phyloP scores from a whole-genome alignment of 1,140 invertebrate genomes.

The Arctopsyche grandis region DNA sequence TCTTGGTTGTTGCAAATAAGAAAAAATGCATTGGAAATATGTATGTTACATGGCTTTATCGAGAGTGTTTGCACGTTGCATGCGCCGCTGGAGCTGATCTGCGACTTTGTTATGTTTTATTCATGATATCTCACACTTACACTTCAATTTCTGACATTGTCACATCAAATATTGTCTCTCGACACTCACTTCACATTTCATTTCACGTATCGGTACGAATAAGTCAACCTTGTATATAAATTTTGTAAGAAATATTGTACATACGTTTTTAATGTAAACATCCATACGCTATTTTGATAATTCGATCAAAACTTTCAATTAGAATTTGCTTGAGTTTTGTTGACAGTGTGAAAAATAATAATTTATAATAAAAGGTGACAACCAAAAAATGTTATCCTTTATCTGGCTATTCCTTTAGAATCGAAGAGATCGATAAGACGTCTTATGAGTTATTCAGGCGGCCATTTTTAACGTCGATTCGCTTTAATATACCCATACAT shows the following conservation, averaged over 20 bases:
- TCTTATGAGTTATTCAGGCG: conserved; percentile 18
- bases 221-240: not conserved
- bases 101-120: conserved; percentile 43
- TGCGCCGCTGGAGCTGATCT: not conserved
- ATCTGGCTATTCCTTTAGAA: too few relatives aligned
- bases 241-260: not conserved
- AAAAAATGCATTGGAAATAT: not conserved
- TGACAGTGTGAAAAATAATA: too few relatives aligned
- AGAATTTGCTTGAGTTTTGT: too few relatives aligned
- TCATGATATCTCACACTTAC: conserved; percentile 49
- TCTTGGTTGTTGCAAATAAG: not conserved
- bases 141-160: conserved; percentile 46
- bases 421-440: not conserved
- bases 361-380: too few relatives aligned
- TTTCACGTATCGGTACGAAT: conserved; percentile 25
- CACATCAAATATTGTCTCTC: conserved; percentile 50
- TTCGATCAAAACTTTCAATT: too few relatives aligned
- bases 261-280: too few relatives aligned
- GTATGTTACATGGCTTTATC: not conserved
- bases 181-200: conserved; percentile 39
- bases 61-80: not conserved
- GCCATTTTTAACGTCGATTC: conserved; percentile 23
- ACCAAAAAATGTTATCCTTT: too few relatives aligned
- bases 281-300: too few relatives aligned
- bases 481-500: conserved; percentile 15